phyloP scores from a whole-genome alignment of 23 tunicate species.

The Oikopleura dioica region DNA sequence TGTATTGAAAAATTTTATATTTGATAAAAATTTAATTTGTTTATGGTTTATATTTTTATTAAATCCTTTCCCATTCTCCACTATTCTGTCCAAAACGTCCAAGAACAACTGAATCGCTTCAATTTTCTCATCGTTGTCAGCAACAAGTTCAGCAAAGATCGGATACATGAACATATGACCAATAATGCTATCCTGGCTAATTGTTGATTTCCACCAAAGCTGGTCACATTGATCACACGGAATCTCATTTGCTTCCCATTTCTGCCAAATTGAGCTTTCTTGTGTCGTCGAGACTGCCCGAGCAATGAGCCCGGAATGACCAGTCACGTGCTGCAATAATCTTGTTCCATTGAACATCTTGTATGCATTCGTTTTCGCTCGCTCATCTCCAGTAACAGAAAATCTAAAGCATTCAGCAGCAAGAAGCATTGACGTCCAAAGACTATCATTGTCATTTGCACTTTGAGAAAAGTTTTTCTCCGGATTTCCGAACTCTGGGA shows the following conservation, averaged over 20 bases:
- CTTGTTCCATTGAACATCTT: background rate
- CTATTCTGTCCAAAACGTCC: conserved; percentile 8
- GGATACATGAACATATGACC: background rate
- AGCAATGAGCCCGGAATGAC: too few relatives aligned
- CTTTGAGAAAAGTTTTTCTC: too few relatives aligned
- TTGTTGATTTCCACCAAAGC: background rate
- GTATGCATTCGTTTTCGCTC: background rate
- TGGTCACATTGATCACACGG: background rate
- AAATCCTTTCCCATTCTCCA: conserved; percentile 5
- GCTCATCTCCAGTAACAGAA: background rate
- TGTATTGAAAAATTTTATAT: too few relatives aligned
- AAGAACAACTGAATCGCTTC: background rate
- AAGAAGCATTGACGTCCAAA: background rate
- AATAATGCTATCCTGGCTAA: background rate
- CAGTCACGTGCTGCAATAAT: background rate
- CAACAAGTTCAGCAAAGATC: background rate
- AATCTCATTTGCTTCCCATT: too few relatives aligned
- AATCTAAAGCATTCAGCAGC: background rate
- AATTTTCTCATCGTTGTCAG: background rate
- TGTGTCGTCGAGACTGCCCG: too few relatives aligned
- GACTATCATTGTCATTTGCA: background rate
- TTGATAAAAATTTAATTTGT: too few relatives aligned
- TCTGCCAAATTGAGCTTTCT: too few relatives aligned
- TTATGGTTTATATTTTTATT: too few relatives aligned
- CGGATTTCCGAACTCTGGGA: background rate